Conservation (phyloP, 2,797 vertebrate genomes). For the Anguilla pacifica region DNA sequence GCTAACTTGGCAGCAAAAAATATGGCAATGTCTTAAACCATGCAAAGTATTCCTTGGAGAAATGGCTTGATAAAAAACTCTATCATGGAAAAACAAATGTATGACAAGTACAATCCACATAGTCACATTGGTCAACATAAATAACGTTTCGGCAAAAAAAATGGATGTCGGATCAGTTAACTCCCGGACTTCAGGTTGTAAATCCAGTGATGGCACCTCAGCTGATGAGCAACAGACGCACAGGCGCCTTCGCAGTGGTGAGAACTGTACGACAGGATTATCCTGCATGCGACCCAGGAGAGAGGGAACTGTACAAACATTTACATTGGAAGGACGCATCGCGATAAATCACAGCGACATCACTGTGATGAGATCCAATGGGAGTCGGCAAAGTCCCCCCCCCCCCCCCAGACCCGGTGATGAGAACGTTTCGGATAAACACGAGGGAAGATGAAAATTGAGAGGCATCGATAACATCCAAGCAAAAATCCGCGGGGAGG, state of each 20-base stretch:
- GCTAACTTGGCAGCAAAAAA: background rate
- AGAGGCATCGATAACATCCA: background rate
- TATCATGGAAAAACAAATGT: background rate
- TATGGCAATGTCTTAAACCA: background rate
- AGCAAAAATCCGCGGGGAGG: background rate
- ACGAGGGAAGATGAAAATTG: background rate
- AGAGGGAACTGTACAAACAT: conserved; percentile 27
- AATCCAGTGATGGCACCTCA: conserved; percentile 11
- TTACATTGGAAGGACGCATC: conserved; percentile 33
- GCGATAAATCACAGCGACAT: conserved; percentile 31
- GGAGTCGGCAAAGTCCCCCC: background rate
- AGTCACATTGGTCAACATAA: background rate
- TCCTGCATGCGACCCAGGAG: conserved; percentile 1
- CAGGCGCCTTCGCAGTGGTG: conserved; percentile 15
- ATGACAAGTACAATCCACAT: background rate
- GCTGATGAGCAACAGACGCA: background rate
- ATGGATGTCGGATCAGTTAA: background rate
- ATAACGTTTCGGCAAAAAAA: background rate
- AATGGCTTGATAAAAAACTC: background rate
- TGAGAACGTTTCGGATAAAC: conserved; percentile 22
- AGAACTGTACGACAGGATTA: conserved; percentile 9
- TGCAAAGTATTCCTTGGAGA: background rate
- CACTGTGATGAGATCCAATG: conserved; percentile 21
- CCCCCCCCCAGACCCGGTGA: background rate
- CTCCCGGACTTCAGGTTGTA: background rate